Evolutionary conservation across 37 sponge, comb jelly and placozoan genomes (phyloP), one percentile per base, ranked within the genome.

Genomic region (Ianthella basta): DNA sequence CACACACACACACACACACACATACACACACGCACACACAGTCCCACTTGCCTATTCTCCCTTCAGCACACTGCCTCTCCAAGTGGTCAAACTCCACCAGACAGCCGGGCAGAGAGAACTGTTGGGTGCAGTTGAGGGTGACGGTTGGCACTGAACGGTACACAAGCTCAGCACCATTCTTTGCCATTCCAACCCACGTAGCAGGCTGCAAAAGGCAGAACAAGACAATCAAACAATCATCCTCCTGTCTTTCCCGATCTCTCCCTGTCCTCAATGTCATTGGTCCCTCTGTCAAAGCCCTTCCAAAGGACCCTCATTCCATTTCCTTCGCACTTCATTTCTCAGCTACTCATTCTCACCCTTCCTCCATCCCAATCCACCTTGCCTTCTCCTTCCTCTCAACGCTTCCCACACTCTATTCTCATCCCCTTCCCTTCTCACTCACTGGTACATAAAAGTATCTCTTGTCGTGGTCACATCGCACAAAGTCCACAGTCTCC

Each of bases 21-120:
- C 79, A 78, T 25, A 78, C 79, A 78, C 79, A 78, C 59, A 56
- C 57, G 23, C 29, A n/a, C 57, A 80, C 29, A 80, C 80, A 55
- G 25, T 15, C 80, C 29, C 70, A 69, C 78, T 36, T 24, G 40
- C 78, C 78, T 50, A 21, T 24, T 41, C 78, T 75, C n/a, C 78
- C 78, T 2, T 19, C n/a, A 12, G 78, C 78, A 75, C 78, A 75
- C 37, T 75, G 78, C 78, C 40, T 0, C 54, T 75, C 78, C 78
- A 25, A 24, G n/a, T 75, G 78, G n/a, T 75, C 50, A 18, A 75
- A 40, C 38, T 32, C 23, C 20, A 36, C 78, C 2, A 75, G 53
- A 50, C 78, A 75, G 20, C 78, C 78, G 40, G 78, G 70, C 39
- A 68, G 0, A 19, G 16, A 19, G 41, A 3, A 16, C 2, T 19